Conservation (phyloP, 2,113 vertebrate genomes). For the Nesoenas mayeri region DNA sequence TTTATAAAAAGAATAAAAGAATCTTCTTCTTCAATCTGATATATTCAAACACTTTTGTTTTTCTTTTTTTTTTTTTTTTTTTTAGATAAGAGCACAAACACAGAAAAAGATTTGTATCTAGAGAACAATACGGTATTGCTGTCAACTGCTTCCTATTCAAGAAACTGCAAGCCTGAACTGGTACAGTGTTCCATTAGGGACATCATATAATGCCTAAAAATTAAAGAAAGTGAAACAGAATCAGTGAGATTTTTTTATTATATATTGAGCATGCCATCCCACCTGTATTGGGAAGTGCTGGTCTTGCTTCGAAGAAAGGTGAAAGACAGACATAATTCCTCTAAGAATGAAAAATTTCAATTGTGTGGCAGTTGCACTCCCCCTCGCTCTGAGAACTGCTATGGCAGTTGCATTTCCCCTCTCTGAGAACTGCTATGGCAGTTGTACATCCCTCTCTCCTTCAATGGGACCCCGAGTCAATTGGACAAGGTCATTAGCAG, state of each 20-base stretch:
- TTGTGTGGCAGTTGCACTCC: background rate
- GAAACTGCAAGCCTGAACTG: background rate
- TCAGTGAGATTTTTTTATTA: background rate
- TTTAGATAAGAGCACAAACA: background rate
- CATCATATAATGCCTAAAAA: background rate
- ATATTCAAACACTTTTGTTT: background rate
- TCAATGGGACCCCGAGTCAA: no score
- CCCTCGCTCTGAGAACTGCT: no score
- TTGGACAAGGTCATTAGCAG: no score
- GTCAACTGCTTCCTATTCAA: background rate
- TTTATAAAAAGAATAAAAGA: background rate
- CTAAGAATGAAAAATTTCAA: background rate
- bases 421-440: no score
- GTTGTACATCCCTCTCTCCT: no score
- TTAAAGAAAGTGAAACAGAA: background rate
- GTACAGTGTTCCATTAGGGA: background rate
- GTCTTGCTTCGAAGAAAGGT: background rate
- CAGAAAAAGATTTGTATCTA: background rate
- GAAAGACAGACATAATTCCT: background rate
- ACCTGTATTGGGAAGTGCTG: background rate
- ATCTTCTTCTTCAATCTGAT: background rate
- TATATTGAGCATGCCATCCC: rapidly evolving
- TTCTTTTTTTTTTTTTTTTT: background rate
- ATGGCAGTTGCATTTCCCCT: no score
- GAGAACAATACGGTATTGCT: background rate